Conservation (phyloP, 2,113 vertebrate genomes). For the Scalopus aquaticus region DNA sequence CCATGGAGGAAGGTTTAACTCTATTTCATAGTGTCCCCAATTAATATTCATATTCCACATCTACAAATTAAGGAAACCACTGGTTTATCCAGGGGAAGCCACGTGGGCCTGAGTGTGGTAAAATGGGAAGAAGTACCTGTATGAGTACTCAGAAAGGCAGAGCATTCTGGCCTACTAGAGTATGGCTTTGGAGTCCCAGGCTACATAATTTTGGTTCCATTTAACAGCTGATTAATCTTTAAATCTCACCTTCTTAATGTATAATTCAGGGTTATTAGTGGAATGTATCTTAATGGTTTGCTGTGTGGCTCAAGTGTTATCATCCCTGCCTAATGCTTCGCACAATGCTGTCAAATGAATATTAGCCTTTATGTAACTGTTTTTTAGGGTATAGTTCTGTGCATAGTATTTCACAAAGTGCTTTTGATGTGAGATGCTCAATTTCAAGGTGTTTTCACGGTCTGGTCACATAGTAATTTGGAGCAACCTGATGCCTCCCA, state of each 20-base stretch:
- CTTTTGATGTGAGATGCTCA: background rate
- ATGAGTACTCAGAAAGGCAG: background rate
- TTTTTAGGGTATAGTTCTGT: background rate
- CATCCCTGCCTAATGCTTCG: background rate
- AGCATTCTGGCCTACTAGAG: background rate
- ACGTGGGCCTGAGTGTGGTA: background rate
- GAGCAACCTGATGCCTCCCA: background rate
- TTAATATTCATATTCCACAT: background rate
- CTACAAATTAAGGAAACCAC: background rate
- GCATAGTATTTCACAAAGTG: background rate
- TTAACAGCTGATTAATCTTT: background rate
- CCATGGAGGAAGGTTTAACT: background rate
- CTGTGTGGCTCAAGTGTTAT: background rate
- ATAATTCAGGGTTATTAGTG: background rate
- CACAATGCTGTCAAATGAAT: background rate
- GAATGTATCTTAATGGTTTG: background rate
- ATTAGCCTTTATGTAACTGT: background rate
- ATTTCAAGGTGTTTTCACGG: background rate
- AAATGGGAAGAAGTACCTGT: background rate
- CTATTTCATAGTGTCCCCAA: background rate
- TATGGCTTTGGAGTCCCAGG: background rate
- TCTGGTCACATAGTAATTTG: background rate
- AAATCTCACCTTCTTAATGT: background rate
- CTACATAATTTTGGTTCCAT: background rate
- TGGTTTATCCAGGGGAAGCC: background rate